Conservation (phyloP, 2,113 vertebrate species). For the Scalopus aquaticus region DNA sequence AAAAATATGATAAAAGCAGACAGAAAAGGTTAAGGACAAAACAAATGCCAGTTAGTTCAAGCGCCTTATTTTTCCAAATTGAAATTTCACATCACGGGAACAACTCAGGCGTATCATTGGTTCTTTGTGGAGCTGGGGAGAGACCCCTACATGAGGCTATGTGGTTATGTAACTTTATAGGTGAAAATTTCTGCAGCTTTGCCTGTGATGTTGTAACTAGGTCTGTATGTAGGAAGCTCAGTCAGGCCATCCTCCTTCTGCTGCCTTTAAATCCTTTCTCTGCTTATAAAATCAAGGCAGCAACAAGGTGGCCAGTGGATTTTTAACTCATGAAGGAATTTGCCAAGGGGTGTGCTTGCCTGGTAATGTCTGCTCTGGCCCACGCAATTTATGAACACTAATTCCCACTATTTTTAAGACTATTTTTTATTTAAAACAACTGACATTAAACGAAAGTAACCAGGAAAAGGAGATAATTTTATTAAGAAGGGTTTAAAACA, state of each 20-base stretch:
- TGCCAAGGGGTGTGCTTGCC: neutral
- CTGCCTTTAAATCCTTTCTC: conserved; percentile 14
- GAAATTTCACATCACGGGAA: conserved; percentile 47
- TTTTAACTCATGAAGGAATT: neutral
- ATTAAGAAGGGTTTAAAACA: conserved; percentile 13
- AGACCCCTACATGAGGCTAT: neutral
- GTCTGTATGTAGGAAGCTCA: conserved; percentile 32
- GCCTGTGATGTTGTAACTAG: conserved; percentile 30
- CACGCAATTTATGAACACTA: neutral
- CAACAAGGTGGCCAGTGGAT: neutral
- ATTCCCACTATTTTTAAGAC: conserved; percentile 12
- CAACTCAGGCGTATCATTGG: neutral
- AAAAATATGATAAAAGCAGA: neutral
- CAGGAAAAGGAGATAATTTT: neutral
- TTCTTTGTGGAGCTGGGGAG: conserved; percentile 24
- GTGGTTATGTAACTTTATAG: neutral
- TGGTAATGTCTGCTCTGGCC: neutral
- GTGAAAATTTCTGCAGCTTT: conserved; percentile 42
- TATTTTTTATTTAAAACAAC: conserved; percentile 50
- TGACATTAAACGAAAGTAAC: conserved; percentile 1
- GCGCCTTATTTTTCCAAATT: neutral
- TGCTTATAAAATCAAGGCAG: conserved; percentile 41
- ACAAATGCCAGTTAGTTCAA: neutral
- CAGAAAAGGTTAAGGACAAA: neutral
- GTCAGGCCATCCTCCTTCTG: neutral